Evolutionary conservation across 2,113 vertebrate species (phyloP).

Genomic region (Notiomystis cincta): DNA sequence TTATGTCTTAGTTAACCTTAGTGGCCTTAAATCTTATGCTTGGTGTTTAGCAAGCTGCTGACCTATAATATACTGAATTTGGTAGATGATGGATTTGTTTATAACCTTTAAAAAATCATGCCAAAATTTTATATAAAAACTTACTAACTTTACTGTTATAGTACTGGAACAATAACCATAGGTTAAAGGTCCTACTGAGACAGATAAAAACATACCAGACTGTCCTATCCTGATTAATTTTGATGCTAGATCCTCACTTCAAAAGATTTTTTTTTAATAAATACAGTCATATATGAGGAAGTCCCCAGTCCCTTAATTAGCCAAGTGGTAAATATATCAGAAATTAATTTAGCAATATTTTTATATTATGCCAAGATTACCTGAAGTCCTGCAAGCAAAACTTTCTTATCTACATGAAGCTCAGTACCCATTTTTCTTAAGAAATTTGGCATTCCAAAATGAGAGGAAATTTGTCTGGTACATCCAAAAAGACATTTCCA

Average conservation of each 20-base stretch:
- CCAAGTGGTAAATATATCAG: not conserved
- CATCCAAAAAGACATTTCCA: not conserved
- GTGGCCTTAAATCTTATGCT: not conserved
- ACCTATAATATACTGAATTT: not conserved
- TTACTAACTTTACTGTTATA: not conserved
- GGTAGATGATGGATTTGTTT: not conserved
- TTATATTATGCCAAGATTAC: not conserved
- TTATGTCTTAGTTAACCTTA: not conserved
- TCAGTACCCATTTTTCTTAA: not conserved
- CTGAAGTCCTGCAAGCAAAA: not conserved
- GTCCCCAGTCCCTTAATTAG: not conserved
- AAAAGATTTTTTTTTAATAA: not conserved
- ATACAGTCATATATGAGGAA: not conserved
- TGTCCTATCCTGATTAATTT: not conserved
- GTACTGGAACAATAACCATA: not conserved
- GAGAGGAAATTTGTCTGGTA: not conserved
- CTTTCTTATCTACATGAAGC: not conserved
- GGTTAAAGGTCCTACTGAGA: not conserved
- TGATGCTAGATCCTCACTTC: not conserved
- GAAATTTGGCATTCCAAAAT: not conserved
- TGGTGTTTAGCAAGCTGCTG: not conserved
- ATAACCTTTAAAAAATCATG: not conserved
- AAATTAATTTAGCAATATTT: not conserved
- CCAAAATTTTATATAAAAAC: not conserved
- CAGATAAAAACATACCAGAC: not conserved